Conservation (phyloP, 2,888 invertebrate genomes). For the Xestia c-nigrum region DNA sequence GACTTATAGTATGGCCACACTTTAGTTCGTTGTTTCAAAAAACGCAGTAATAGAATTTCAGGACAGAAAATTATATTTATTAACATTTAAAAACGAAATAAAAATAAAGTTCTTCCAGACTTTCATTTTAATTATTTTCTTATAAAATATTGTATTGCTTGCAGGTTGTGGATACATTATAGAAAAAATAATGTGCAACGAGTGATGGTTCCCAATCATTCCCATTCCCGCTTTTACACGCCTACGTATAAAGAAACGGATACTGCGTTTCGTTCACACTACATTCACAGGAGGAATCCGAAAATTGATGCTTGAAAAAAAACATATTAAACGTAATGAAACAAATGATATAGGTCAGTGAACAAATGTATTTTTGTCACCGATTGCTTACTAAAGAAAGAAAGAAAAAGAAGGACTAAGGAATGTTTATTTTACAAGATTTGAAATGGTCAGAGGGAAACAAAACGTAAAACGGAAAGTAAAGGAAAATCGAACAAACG, state of each 20-base stretch:
- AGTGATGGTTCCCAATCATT: not conserved
- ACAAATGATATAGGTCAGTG: too few relatives aligned
- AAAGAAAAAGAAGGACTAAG: too few relatives aligned
- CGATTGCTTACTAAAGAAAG: accelerated
- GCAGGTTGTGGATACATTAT: not conserved
- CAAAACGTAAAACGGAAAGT: conserved; percentile 68
- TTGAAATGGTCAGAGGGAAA: conserved; percentile 32
- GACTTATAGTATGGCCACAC: conserved; percentile 11
- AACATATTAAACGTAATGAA: not conserved
- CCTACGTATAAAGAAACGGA: conserved; percentile 8
- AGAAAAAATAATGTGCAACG: accelerated
- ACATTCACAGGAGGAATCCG: too few relatives aligned
- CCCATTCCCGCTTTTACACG: too few relatives aligned
- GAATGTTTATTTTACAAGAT: not conserved
- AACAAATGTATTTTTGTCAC: not conserved
- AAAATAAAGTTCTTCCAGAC: not conserved
- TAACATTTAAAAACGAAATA: not conserved
- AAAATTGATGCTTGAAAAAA: not conserved
- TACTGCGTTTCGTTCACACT: conserved; percentile 45
- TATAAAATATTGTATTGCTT: too few relatives aligned
- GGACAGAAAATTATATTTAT: not conserved
- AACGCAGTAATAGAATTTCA: conserved; percentile 2
- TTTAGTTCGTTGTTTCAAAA: not conserved
- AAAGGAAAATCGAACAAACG: conserved; percentile 43
- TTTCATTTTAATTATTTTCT: too few relatives aligned